Conservation (phyloP, 2,113 vertebrate genomes). For the Microtus ochrogaster region DNA sequence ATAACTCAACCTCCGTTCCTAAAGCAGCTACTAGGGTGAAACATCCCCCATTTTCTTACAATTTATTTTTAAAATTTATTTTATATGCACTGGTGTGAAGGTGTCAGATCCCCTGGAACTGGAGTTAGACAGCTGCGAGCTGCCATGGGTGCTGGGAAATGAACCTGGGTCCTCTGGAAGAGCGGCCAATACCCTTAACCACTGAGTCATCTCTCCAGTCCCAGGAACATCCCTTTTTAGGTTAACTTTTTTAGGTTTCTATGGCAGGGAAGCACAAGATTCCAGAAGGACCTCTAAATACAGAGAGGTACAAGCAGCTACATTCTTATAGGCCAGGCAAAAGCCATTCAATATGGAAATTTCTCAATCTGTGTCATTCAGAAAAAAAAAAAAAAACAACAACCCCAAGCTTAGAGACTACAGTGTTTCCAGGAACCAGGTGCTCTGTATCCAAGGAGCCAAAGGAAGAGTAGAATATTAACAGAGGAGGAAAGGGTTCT, state of each 20-base stretch:
- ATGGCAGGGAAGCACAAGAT: neutral
- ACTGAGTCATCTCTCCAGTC: neutral
- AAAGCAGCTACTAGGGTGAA: neutral
- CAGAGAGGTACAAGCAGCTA: neutral
- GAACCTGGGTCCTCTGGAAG: neutral
- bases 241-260: constrained; percentile 31
- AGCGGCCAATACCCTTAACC: neutral
- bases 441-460: neutral
- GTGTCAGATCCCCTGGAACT: neutral
- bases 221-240: neutral
- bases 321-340: constrained; percentile 1
- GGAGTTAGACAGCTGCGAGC: neutral
- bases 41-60: neutral
- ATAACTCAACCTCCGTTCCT: neutral
- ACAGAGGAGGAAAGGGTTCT: neutral
- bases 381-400: neutral
- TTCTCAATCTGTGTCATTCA: neutral
- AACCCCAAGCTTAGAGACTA: neutral
- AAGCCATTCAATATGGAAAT: neutral
- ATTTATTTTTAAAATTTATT: neutral
- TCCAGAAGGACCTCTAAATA: neutral
- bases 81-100: neutral
- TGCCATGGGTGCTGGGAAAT: neutral
- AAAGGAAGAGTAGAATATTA: neutral
- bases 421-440: neutral